Percentiles rank a stretch among this genome's conserved stretches.
Conservation (phyloP, 2,797 vertebrate species). For the Lerista edwardsae region DNA sequence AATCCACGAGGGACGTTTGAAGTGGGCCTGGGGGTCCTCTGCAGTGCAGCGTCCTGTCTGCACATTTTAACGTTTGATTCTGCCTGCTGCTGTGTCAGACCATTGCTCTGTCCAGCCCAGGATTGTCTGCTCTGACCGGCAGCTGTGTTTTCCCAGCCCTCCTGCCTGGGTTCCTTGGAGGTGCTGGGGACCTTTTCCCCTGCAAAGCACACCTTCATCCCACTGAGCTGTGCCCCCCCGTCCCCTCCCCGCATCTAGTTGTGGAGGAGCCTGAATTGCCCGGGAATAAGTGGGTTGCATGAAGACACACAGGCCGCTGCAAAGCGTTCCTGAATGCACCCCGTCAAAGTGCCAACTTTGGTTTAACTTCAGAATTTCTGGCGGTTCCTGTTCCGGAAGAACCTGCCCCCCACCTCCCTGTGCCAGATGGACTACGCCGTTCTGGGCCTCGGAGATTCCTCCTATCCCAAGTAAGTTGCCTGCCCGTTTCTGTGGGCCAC, state of each 20-base stretch:
- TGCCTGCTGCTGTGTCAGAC: background rate
- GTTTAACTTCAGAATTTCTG: slow-evolving; percentile 85
- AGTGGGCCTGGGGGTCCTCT: background rate
- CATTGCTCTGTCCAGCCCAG: no score
- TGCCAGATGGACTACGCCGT: slow-evolving; percentile 88
- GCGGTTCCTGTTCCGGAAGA: slow-evolving; percentile 93
- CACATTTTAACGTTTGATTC: background rate
- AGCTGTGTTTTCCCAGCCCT: no score
- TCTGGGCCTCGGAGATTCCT: slow-evolving; percentile 94
- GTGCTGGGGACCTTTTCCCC: background rate
- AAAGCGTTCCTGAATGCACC: background rate
- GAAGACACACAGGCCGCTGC: accelerated
- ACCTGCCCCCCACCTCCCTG: slow-evolving; percentile 82
- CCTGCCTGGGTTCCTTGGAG: no score
- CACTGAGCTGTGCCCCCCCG: accelerated
- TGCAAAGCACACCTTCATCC: background rate
- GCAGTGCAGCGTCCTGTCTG: background rate
- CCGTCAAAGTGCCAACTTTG: background rate
- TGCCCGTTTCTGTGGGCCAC: background rate
- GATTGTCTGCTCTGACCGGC: no score
- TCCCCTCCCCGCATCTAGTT: accelerated
- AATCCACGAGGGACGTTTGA: no score
- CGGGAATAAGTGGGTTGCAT: accelerated
- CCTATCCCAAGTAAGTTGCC: slow-evolving; percentile 88
- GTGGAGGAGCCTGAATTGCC: accelerated